phyloP scores from a whole-genome alignment of 2,113 vertebrate genomes.

The Lethenteron camtschaticum region DNA sequence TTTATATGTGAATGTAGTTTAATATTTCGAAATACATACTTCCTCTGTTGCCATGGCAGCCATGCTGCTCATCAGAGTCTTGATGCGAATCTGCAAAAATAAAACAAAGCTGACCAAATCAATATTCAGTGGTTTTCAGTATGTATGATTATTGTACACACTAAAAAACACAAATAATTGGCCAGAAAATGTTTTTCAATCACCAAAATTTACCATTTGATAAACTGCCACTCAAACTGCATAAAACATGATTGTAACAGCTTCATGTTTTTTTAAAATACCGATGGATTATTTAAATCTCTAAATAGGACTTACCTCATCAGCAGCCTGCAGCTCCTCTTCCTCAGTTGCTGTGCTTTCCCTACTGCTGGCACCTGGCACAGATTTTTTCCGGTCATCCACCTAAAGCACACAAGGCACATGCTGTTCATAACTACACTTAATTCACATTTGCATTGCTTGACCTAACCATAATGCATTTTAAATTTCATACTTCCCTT shows the following conservation, averaged over 20 bases:
- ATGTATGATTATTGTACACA: no score
- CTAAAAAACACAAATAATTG: no score
- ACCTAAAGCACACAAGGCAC: constrained; percentile 20
- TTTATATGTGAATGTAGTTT: background rate
- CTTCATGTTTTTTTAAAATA: background rate
- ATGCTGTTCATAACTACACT: background rate
- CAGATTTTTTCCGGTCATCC: constrained; percentile 31
- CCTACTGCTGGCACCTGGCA: constrained; percentile 23
- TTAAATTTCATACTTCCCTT: no score
- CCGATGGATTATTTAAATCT: background rate
- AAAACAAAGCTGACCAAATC: constrained; percentile 3
- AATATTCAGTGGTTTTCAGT: no score
- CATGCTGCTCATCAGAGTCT: constrained; percentile 79
- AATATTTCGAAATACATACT: constrained; percentile 21
- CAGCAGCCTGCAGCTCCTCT: constrained; percentile 50
- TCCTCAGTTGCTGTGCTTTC: constrained; percentile 39
- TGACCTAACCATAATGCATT: no score
- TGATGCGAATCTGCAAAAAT: constrained; percentile 40
- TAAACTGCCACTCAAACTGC: background rate
- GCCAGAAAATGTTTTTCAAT: background rate
- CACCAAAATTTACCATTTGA: background rate
- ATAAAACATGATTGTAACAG: background rate
- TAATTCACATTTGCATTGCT: background rate
- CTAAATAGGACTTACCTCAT: constrained; percentile 33
- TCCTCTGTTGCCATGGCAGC: constrained; percentile 64